Percentiles rank a stretch among this genome's conserved stretches.
These are phyloP conservation scores for Danio tinwini DNA, from an alignment of 2,797 vertebrate genomes.

Conservation along the genomic window DNA sequence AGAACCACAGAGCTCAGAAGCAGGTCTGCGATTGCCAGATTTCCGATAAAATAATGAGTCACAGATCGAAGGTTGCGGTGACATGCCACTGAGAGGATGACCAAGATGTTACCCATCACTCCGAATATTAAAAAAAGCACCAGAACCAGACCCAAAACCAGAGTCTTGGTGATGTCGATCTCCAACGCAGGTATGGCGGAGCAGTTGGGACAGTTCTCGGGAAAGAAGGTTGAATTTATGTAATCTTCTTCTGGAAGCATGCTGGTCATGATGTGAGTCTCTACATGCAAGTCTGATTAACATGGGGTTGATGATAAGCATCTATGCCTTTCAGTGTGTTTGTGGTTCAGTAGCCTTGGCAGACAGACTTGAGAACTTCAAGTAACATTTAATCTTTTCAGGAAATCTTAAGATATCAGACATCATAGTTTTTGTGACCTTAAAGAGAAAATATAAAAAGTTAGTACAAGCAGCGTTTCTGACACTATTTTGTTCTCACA, in stretches of 20 bases:
- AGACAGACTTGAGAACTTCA: background rate
- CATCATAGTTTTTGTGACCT: background rate
- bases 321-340: constrained; percentile 16
- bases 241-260: constrained; percentile 70
- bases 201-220: constrained; percentile 72
- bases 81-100: constrained; percentile 79
- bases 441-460: background rate
- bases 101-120: constrained; percentile 80
- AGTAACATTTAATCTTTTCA: background rate
- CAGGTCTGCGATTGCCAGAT: constrained; percentile 80
- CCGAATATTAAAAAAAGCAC: constrained; percentile 77
- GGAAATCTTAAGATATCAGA: background rate
- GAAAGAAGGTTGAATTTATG: constrained; percentile 54
- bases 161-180: constrained; percentile 69
- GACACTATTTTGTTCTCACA: background rate
- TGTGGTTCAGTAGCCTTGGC: background rate
- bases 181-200: constrained; percentile 63
- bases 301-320: background rate
- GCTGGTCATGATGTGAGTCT: constrained; percentile 11
- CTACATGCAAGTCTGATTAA: background rate
- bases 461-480: background rate
- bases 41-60: constrained; percentile 82
- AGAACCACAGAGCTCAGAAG: constrained; percentile 79
- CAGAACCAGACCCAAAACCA: constrained; percentile 72
- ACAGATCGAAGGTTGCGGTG: constrained; percentile 79